Percentiles rank a stretch among this genome's conserved stretches.
phyloP scores from a whole-genome alignment of 1,140 invertebrate species.

The Papilio glaucus region DNA sequence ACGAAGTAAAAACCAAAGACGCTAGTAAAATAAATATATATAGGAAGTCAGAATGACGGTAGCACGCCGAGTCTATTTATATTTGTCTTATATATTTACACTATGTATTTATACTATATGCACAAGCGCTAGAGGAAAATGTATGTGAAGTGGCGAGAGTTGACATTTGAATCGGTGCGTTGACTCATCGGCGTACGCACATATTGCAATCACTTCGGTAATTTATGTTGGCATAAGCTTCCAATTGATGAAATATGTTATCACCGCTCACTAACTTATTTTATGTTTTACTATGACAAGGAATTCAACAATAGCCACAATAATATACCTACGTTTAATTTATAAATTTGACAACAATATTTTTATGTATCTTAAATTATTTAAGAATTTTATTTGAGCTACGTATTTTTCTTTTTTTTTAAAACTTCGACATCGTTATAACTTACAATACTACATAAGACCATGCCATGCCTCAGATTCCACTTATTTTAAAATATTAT shows the following conservation, averaged over 20 bases:
- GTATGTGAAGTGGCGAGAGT: neutral
- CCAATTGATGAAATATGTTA: neutral
- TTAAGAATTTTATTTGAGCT: too few relatives aligned
- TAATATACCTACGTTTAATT: neutral
- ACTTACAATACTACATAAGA: too few relatives aligned
- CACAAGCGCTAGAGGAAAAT: neutral
- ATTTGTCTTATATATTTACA: neutral
- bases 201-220: neutral
- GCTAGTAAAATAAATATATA: slow-evolving; percentile 7
- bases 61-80: neutral
- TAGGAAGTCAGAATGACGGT: slow-evolving; percentile 4
- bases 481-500: too few relatives aligned
- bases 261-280: neutral
- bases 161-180: neutral
- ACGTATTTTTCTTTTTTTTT: too few relatives aligned
- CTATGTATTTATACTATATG: neutral
- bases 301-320: neutral
- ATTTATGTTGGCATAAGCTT: neutral
- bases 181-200: neutral
- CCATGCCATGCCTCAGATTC: too few relatives aligned
- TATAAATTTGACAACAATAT: too few relatives aligned
- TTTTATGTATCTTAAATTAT: too few relatives aligned
- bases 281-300: neutral
- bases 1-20: slow-evolving; percentile 23
- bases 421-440: too few relatives aligned